Percentiles rank a stretch among this genome's conserved stretches.
These are phyloP conservation scores for Acyrthosiphon pisum DNA, from an alignment of 1,140 invertebrate genomes.

Conservation along the genomic window DNA sequence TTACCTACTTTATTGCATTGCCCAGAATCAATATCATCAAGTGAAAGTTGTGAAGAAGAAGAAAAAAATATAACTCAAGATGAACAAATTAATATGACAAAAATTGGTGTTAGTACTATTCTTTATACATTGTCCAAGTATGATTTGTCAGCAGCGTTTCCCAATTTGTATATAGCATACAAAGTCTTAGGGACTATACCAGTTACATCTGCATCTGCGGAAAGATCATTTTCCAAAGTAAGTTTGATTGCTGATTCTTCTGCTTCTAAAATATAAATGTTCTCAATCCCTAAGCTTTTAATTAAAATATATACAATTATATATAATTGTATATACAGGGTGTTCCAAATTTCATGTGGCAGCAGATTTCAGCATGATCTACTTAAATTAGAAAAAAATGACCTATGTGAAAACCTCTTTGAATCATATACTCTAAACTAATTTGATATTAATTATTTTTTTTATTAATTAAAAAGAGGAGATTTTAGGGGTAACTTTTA, in stretches of 20 bases:
- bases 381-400: too few relatives aligned
- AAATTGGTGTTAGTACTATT: not conserved
- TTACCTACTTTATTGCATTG: not conserved
- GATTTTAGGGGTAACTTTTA: too few relatives aligned
- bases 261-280: too few relatives aligned
- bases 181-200: not conserved
- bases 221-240: slow-evolving; percentile 10
- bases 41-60: not conserved
- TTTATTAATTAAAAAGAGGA: too few relatives aligned
- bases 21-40: not conserved
- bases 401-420: too few relatives aligned
- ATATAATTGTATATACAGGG: too few relatives aligned
- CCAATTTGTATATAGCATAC: slow-evolving; percentile 1
- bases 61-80: not conserved
- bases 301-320: too few relatives aligned
- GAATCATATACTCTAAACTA: too few relatives aligned
- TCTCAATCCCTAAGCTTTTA: too few relatives aligned
- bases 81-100: not conserved
- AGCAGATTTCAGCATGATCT: too few relatives aligned
- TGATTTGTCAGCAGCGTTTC: slow-evolving; percentile 5
- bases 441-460: too few relatives aligned
- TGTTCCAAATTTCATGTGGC: too few relatives aligned
- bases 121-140: not conserved
- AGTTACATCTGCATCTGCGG: not conserved
- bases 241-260: not conserved